These are phyloP conservation scores for Actias luna DNA, from an alignment of 2,888 invertebrate species.

Conservation along the genomic window DNA sequence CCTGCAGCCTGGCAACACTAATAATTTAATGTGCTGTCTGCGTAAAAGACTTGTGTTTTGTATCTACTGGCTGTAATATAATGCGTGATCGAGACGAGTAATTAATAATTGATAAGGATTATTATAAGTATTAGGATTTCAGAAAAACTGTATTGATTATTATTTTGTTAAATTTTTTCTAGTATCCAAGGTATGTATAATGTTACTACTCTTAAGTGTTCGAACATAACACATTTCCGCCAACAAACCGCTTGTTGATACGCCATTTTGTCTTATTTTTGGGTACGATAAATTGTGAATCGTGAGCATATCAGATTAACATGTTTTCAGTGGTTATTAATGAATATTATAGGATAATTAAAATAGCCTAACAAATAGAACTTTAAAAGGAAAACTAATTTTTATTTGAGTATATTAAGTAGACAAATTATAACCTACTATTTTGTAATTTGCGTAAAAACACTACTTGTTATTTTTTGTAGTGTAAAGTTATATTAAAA, in stretches of 20 bases:
- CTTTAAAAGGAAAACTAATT: neutral
- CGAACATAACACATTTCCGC: neutral
- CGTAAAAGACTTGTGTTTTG: too few relatives aligned
- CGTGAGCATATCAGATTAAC: neutral
- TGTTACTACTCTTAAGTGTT: neutral
- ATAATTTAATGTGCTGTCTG: too few relatives aligned
- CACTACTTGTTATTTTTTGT: neutral
- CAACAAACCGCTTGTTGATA: neutral
- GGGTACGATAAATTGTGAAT: neutral
- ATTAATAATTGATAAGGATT: neutral
- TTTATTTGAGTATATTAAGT: neutral
- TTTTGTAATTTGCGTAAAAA: neutral
- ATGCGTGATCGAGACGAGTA: neutral
- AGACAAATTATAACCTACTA: neutral
- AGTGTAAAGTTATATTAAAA: neutral
- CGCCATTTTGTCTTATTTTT: constrained; percentile 1
- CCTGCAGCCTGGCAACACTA: too few relatives aligned
- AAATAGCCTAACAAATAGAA: neutral
- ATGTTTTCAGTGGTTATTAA: neutral
- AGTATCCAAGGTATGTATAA: neutral
- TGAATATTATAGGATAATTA: neutral
- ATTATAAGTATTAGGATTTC: neutral
- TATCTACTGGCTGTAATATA: too few relatives aligned
- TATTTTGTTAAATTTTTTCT: neutral
- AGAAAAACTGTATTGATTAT: neutral